Conservation (phyloP, 1,140 invertebrate genomes). For the Trialeurodes vaporariorum region DNA sequence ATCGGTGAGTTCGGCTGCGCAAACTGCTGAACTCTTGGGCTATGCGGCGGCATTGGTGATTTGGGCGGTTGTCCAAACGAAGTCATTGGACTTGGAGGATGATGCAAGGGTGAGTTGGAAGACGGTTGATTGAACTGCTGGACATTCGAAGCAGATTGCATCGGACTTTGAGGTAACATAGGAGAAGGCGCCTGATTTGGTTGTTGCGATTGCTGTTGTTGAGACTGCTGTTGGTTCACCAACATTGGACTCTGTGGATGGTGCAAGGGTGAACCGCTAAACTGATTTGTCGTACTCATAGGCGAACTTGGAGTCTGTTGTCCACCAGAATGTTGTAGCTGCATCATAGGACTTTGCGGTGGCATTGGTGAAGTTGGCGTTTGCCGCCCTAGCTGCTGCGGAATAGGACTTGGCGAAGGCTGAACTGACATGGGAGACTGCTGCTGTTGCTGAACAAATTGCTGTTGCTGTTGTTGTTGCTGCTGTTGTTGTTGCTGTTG, state of each 20-base stretch:
- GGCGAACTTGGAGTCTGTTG: constrained; percentile 34
- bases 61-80: constrained; percentile 27
- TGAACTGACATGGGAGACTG: constrained; percentile 18
- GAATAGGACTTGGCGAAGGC: not conserved
- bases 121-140: constrained; percentile 14
- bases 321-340: not conserved
- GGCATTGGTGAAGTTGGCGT: constrained; percentile 14
- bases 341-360: not conserved
- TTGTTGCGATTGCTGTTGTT: constrained; percentile 31
- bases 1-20: constrained; percentile 51
- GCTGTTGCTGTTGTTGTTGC: constrained; percentile 19
- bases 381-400: not conserved
- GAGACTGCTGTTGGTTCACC: constrained; percentile 35
- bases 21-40: constrained; percentile 31
- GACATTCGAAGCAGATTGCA: constrained; percentile 26
- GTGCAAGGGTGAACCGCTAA: constrained; percentile 31
- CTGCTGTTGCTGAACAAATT: constrained; percentile 12
- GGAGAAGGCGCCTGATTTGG: constrained; percentile 40
- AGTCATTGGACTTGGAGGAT: constrained; percentile 22
- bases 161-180: constrained; percentile 43
- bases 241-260: constrained; percentile 15
- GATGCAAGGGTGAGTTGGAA: constrained; percentile 16
- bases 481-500: constrained; percentile 18
- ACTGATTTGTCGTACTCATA: constrained; percentile 22
- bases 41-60: constrained; percentile 33